Percentiles rank a stretch among this genome's conserved stretches.
phyloP scores from a whole-genome alignment of 2,888 invertebrate species.

The Plagodis dolabraria region DNA sequence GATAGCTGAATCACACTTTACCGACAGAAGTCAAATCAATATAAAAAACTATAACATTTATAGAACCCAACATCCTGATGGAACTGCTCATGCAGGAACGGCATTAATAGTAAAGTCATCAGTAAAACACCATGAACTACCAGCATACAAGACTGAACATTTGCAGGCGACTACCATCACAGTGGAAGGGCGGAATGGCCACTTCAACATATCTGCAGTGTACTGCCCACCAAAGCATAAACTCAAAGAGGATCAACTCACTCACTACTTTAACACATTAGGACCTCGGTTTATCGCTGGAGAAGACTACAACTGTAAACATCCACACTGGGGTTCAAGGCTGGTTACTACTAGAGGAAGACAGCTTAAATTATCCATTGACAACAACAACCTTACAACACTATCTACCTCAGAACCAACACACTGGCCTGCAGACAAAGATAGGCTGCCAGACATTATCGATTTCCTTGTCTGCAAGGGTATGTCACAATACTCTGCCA shows the following conservation, averaged over 20 bases:
- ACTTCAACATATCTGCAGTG: not conserved
- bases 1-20: not conserved
- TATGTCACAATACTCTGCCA: not conserved
- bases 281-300: not conserved
- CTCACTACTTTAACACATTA: not conserved
- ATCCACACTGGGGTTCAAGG: not conserved
- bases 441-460: not conserved
- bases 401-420: not conserved
- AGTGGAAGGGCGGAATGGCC: not conserved
- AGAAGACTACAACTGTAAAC: not conserved
- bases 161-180: not conserved
- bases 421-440: not conserved
- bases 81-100: not conserved
- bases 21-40: not conserved
- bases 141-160: not conserved
- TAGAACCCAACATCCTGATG: not conserved
- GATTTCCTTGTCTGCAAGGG: not conserved
- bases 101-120: not conserved
- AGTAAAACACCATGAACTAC: not conserved
- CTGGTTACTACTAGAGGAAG: not conserved
- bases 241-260: not conserved
- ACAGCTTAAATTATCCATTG: not conserved
- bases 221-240: not conserved
- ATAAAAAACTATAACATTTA: not conserved
- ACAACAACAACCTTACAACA: too few species aligned